These are phyloP conservation scores for Tryphoninae sp. DNA, from an alignment of 2,888 invertebrate species.

Conservation along the genomic window DNA sequence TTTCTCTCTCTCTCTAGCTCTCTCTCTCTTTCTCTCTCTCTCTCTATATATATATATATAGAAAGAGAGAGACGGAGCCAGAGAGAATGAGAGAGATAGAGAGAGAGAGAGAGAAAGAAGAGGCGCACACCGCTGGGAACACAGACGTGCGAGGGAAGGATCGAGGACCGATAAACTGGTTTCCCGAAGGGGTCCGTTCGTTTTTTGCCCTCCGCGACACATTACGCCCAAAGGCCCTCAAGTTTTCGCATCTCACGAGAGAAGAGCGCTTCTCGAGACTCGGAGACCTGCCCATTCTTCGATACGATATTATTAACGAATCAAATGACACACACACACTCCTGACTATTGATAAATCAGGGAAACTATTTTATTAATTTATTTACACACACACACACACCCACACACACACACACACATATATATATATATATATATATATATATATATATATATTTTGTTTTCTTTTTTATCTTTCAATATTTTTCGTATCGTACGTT, in stretches of 20 bases:
- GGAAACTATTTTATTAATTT: too few relatives aligned
- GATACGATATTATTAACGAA: not conserved
- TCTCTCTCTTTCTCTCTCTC: too few relatives aligned
- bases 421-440: too few relatives aligned
- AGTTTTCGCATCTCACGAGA: slow-evolving; percentile 31
- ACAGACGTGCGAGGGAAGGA: not conserved
- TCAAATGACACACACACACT: not conserved
- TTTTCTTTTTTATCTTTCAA: not conserved
- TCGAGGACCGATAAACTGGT: slow-evolving; percentile 56
- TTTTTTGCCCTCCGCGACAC: slow-evolving; percentile 19
- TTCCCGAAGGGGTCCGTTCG: slow-evolving; percentile 24
- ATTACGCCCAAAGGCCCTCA: slow-evolving; percentile 24
- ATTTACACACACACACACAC: too few relatives aligned
- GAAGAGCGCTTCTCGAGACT: not conserved
- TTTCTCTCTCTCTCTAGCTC: too few relatives aligned
- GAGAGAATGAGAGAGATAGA: not conserved
- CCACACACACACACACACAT: too few relatives aligned
- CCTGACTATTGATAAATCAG: not conserved
- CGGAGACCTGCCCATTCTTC: not conserved
- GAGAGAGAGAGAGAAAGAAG: not conserved
- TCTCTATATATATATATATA: not conserved
- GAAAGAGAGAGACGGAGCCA: not conserved
- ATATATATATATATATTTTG: not conserved
- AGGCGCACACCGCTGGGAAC: not conserved
- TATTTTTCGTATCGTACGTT: not conserved